Base-by-base conservation (phyloP, 2,113 vertebrate species). In the Lagopus muta region DNA sequence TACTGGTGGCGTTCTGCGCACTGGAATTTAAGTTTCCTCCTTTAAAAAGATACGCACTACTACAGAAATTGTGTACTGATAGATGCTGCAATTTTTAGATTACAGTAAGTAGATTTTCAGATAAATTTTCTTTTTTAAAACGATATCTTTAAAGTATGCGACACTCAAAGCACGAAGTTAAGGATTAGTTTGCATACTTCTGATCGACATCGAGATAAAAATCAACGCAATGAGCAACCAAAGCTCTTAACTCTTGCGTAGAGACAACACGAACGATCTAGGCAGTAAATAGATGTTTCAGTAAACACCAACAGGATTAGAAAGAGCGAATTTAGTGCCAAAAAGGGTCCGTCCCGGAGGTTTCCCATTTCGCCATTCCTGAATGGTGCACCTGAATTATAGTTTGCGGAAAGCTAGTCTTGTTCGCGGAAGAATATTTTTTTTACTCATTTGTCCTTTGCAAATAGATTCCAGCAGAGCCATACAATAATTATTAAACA, bases 401-500 rank as follows among this genome's bases (percentile, higher is more conserved):
- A 92, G 78, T 93, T 82, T 92, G 47, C 76, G 91, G 89, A 67
- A 96, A 95, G 88, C 80, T 70, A 84, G 81, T 79, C 69, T 90
- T 84, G 36, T 89, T 89, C 11, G 52, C 70, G 90, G 38, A 90
- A 85, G 52, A 92, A 62, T 28, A 28, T 28, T 92, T 94, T 87
- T 71, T 54, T 96, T 55, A 78, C 70, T 38, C 89, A 62, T 94
- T 96, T 97, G 71, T 80, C 95, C 89, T 96, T 75, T 86, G 71
- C 73, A 95, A 94, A 94, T 61, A 92, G 18, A 42, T 90, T 96
- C 82, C 61, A 69, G 77, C 86, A 88, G 90, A 66, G 70, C 45
- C 72, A 85, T 8, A 83, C 30, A 72, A 73, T 5, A 16, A 55
- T 55, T 54, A 13, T 50, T 24, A 50, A 50, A 50, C 22, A 52